These are phyloP conservation scores for Polydrusus cervinus DNA, from an alignment of 2,888 invertebrate species.

Conservation along the genomic window DNA sequence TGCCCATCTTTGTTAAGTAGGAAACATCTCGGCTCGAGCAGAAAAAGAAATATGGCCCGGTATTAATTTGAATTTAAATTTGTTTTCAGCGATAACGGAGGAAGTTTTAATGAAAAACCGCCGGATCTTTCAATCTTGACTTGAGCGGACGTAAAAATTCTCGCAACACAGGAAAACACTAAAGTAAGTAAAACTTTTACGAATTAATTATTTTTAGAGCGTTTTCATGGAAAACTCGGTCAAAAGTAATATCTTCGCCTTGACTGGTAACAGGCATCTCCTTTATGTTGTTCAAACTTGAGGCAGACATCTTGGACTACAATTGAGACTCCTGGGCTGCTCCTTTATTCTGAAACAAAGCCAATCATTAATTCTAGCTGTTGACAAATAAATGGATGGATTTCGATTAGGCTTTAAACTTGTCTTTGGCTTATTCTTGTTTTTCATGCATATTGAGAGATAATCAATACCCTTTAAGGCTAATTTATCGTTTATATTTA, in stretches of 20 bases:
- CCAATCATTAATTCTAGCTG: conserved; percentile 53
- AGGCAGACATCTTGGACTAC: conserved; percentile 52
- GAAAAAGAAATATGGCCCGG: conserved; percentile 40
- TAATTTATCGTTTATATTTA: conserved; percentile 14
- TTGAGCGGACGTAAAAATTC: conserved; percentile 56
- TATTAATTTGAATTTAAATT: conserved; percentile 63
- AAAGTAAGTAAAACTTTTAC: conserved; percentile 57
- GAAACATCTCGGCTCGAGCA: conserved; percentile 59
- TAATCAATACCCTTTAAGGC: not conserved
- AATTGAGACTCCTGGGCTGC: conserved; percentile 41
- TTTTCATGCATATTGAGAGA: conserved; percentile 12
- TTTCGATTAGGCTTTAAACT: conserved; percentile 45
- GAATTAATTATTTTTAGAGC: conserved; percentile 61
- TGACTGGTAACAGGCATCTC: conserved; percentile 44
- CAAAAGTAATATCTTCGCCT: conserved; percentile 47
- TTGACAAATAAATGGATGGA: conserved; percentile 51
- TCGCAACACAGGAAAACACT: conserved; percentile 62
- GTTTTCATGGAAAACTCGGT: conserved; percentile 48
- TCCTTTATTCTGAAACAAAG: conserved; percentile 55
- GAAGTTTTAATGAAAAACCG: conserved; percentile 64
- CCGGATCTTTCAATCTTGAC: conserved; percentile 50
- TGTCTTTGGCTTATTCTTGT: not conserved
- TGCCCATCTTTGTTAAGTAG: conserved; percentile 63
- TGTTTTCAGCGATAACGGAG: conserved; percentile 55
- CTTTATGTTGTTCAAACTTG: conserved; percentile 40